phyloP scores from a whole-genome alignment of 2,888 invertebrate genomes.

The Tiliacea aurago region DNA sequence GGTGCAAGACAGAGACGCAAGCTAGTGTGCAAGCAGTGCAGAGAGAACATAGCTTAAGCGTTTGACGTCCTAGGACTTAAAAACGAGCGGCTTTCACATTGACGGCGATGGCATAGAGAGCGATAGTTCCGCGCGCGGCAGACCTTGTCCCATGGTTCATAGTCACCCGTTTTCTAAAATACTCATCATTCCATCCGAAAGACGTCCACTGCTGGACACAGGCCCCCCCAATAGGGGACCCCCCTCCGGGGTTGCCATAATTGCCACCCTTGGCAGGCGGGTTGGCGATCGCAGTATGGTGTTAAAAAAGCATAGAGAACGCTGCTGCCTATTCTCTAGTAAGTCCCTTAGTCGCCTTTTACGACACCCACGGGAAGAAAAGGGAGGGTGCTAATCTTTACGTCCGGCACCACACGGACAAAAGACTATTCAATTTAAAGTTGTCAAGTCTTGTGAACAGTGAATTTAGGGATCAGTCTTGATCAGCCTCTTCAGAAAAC shows the following conservation, averaged over 20 bases:
- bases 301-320: too few relatives aligned
- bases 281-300: too few relatives aligned
- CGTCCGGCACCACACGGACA: too few relatives aligned
- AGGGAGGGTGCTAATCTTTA: too few relatives aligned
- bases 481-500: neutral
- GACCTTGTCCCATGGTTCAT: constrained; percentile 1
- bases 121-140: constrained; percentile 9
- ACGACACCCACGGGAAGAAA: too few relatives aligned
- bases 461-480: neutral
- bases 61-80: constrained; percentile 21
- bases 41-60: constrained; percentile 30
- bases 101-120: constrained; percentile 44
- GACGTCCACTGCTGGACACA: too few relatives aligned
- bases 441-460: neutral
- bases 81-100: constrained; percentile 31
- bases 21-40: constrained; percentile 57
- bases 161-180: neutral
- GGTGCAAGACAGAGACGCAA: constrained; percentile 63
- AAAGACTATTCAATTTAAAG: neutral
- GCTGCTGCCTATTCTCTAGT: too few relatives aligned
- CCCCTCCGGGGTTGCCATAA: too few relatives aligned
- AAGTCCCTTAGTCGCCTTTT: too few relatives aligned
- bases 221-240: too few relatives aligned
- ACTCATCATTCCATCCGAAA: too few relatives aligned
- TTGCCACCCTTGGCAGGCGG: too few relatives aligned